Evolutionary conservation across 2,797 vertebrate species (phyloP).

Genomic region (Clarias pachynema): DNA sequence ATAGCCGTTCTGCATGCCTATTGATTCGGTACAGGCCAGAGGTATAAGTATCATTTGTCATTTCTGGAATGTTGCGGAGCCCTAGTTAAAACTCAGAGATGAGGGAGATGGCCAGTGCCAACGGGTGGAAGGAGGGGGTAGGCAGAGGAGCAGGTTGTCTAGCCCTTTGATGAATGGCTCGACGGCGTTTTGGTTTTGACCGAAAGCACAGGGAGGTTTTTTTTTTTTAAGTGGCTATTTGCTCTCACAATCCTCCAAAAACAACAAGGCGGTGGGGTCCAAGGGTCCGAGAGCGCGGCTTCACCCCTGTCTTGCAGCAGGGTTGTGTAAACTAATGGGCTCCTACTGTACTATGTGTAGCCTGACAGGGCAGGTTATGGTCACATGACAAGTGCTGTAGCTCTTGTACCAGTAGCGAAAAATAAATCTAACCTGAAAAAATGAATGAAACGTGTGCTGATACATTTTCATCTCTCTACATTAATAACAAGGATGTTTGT

Average conservation of each 20-base stretch:
- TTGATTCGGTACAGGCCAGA: slow-evolving; percentile 92
- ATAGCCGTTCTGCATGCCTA: slow-evolving; percentile 90
- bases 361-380: slow-evolving; percentile 14
- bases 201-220: slow-evolving; percentile 77
- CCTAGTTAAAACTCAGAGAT: slow-evolving; percentile 92
- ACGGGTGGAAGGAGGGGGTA: slow-evolving; percentile 68
- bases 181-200: slow-evolving; percentile 90
- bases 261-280: slow-evolving; percentile 90
- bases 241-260: slow-evolving; percentile 96
- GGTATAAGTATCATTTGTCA: slow-evolving; percentile 95
- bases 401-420: neutral
- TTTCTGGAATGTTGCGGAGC: slow-evolving; percentile 97
- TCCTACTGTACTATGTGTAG: slow-evolving; percentile 13
- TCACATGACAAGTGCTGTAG: neutral
- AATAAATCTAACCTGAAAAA: neutral
- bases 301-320: slow-evolving; percentile 68
- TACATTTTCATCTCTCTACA: neutral
- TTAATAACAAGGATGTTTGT: neutral
- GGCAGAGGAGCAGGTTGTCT: slow-evolving; percentile 82
- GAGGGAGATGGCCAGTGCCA: slow-evolving; percentile 86
- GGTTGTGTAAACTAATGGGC: slow-evolving; percentile 85
- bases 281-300: slow-evolving; percentile 69
- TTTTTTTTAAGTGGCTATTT: slow-evolving; percentile 87
- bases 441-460: neutral
- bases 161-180: slow-evolving; percentile 93